phyloP scores from a whole-genome alignment of 2,113 vertebrate genomes.

The Condylura cristata region DNA sequence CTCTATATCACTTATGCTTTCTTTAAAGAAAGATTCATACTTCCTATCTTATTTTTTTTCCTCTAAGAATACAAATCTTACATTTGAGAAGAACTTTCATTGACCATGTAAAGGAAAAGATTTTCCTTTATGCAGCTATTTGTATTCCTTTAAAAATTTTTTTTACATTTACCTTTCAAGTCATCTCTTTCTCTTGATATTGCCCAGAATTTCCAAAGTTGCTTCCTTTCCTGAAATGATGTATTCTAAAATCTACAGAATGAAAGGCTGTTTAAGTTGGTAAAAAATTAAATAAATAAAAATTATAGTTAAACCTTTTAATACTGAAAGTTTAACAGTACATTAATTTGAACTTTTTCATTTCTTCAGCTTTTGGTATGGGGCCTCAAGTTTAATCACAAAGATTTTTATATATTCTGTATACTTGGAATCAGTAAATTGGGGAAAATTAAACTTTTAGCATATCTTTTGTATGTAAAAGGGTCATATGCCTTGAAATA shows the following conservation, averaged over 20 bases:
- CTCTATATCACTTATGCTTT: neutral
- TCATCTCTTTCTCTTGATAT: neutral
- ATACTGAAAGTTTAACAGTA: constrained; percentile 28
- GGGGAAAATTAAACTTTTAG: neutral
- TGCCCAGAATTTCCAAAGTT: neutral
- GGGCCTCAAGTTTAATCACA: neutral
- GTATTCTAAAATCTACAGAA: neutral
- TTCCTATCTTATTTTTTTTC: neutral
- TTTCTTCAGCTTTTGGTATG: constrained; percentile 33
- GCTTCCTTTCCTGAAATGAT: neutral
- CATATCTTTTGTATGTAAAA: neutral
- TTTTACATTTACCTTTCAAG: neutral
- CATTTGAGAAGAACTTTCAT: constrained; percentile 6
- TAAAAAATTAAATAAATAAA: too few species aligned
- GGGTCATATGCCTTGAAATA: neutral
- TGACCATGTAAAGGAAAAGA: neutral
- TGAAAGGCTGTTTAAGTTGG: neutral
- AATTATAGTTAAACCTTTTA: neutral
- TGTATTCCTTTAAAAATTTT: neutral
- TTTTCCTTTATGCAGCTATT: neutral
- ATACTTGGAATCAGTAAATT: neutral
- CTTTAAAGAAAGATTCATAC: neutral
- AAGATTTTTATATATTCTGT: neutral
- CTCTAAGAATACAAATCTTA: neutral
- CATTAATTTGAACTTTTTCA: constrained; percentile 2